phyloP scores from a whole-genome alignment of 2,113 vertebrate genomes.

The Planiliza haematocheilus region DNA sequence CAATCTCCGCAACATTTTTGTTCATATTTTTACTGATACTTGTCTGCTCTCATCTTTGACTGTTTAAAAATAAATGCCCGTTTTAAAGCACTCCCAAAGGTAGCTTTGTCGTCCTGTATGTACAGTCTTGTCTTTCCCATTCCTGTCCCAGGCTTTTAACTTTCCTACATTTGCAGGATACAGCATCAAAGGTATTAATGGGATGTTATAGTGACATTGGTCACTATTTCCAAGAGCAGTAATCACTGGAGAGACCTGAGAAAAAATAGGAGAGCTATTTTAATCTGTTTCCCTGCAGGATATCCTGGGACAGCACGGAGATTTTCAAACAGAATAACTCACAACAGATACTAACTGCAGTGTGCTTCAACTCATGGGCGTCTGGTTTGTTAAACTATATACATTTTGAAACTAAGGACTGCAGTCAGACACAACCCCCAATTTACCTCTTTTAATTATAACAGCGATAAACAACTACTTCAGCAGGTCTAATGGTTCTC shows the following conservation, averaged over 20 bases:
- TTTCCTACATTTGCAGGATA: no score
- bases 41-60: neutral
- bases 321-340: conserved; percentile 47
- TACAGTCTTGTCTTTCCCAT: neutral
- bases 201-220: conserved; percentile 19
- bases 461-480: neutral
- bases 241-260: conserved; percentile 50
- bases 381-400: neutral
- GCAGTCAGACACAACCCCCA: neutral
- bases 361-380: neutral
- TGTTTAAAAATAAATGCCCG: neutral
- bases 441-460: neutral
- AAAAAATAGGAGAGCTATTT: conserved; percentile 68
- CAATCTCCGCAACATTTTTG: conserved; percentile 50
- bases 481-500: neutral
- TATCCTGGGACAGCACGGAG: conserved; percentile 72
- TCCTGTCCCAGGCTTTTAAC: neutral
- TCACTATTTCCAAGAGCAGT: conserved; percentile 49
- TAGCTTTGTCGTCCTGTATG: conserved; percentile 3
- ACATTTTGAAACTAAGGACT: neutral
- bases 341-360: conserved; percentile 14
- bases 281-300: conserved; percentile 76
- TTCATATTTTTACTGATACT: neutral
- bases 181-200: no score
- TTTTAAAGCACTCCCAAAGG: neutral